Conservation (phyloP, 2,113 vertebrate genomes). For the Aramus guarauna region DNA sequence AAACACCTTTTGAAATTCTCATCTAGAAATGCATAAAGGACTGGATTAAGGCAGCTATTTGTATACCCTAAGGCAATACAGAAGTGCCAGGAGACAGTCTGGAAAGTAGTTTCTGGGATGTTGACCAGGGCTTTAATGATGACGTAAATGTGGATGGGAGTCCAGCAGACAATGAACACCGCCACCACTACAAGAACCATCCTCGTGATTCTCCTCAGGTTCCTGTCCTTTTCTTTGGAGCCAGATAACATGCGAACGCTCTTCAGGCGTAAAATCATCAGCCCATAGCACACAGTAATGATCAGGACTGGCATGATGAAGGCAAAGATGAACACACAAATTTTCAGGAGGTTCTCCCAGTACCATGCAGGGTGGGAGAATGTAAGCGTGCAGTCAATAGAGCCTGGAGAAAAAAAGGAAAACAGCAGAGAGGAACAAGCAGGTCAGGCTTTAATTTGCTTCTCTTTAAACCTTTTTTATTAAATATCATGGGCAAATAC, state of each 20-base stretch:
- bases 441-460: not conserved
- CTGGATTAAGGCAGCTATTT: conserved; percentile 98
- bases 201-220: conserved; percentile 93
- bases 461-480: not conserved
- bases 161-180: conserved; percentile 98
- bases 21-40: conserved; percentile 97
- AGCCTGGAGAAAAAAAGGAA: conserved; percentile 66
- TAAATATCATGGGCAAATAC: not conserved
- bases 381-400: conserved; percentile 87
- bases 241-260: conserved; percentile 97
- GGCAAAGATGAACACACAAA: conserved; percentile 98
- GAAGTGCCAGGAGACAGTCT: conserved; percentile 97
- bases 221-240: conserved; percentile 97
- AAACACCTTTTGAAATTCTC: conserved; percentile 99
- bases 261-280: conserved; percentile 97
- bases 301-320: conserved; percentile 98
- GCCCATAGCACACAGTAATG: conserved; percentile 95
- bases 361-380: conserved; percentile 97
- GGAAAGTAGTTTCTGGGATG: conserved; percentile 90
- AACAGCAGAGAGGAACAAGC: not conserved
- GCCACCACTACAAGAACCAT: conserved; percentile 99
- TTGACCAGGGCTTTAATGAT: conserved; percentile 93
- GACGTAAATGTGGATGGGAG: conserved; percentile 97
- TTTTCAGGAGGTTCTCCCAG: conserved; percentile 97
- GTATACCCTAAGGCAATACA: conserved; percentile 97